These are phyloP conservation scores for Crenichthys baileyi DNA, from an alignment of 2,797 vertebrate genomes.

Conservation along the genomic window DNA sequence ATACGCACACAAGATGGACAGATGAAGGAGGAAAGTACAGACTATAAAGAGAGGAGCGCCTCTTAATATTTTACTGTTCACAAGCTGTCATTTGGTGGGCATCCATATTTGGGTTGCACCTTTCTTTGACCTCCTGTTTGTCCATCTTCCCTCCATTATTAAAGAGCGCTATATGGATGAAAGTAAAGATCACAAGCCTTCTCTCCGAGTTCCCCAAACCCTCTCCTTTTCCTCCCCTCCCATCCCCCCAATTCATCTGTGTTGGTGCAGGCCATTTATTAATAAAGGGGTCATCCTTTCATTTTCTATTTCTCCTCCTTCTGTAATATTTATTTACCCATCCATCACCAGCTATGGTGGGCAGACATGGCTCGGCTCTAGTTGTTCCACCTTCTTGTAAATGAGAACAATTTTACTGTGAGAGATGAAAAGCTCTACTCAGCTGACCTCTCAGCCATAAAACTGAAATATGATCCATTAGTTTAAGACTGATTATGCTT, in stretches of 20 bases:
- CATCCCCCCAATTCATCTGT: slow-evolving; percentile 68
- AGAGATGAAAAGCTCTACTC: not conserved
- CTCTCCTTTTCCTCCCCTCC: slow-evolving; percentile 24
- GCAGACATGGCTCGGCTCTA: not conserved
- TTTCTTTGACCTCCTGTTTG: slow-evolving; percentile 21
- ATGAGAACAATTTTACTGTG: not conserved
- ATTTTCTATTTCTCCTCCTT: slow-evolving; percentile 52
- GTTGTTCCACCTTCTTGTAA: slow-evolving; percentile 13
- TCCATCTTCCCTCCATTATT: slow-evolving; percentile 43
- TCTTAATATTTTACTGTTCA: slow-evolving; percentile 14
- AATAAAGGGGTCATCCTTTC: slow-evolving; percentile 69
- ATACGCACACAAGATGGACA: slow-evolving; percentile 30
- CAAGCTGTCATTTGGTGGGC: slow-evolving; percentile 17
- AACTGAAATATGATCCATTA: not conserved
- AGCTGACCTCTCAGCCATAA: not conserved
- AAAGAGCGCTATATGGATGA: slow-evolving; percentile 24
- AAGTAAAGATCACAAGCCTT: slow-evolving; percentile 24
- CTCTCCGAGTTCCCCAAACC: slow-evolving; percentile 11
- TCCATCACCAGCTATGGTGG: slow-evolving; percentile 30
- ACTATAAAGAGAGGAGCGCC: slow-evolving; percentile 19
- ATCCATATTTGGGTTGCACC: slow-evolving; percentile 4
- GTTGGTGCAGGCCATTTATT: slow-evolving; percentile 73
- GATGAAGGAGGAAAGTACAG: slow-evolving; percentile 8
- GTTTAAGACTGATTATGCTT: slow-evolving; percentile 10
- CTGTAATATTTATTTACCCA: slow-evolving; percentile 72